A percentile compares a stretch with the other conserved stretches of the same genome.
Evolutionary conservation across 2,888 invertebrate genomes (phyloP).

Genomic region (Epinotia brunnichana): DNA sequence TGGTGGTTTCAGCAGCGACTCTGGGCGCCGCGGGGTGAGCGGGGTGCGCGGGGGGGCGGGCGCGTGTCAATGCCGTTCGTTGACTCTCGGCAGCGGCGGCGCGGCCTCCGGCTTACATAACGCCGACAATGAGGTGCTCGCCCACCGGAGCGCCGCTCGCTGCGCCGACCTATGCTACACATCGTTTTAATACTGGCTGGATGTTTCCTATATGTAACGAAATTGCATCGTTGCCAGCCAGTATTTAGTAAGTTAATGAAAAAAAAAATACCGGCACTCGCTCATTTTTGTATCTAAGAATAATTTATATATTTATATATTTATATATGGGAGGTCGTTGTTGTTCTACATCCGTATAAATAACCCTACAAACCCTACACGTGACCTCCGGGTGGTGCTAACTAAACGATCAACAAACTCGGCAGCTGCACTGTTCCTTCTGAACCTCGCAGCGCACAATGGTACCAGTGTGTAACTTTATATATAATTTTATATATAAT

Average conservation of each 20-base stretch:
- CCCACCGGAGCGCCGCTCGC: constrained; percentile 24
- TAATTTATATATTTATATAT: too few relatives aligned
- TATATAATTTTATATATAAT: not conserved
- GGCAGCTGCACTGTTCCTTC: too few relatives aligned
- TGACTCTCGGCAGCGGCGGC: constrained; percentile 79
- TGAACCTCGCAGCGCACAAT: too few relatives aligned
- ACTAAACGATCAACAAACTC: too few relatives aligned
- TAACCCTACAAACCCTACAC: too few relatives aligned
- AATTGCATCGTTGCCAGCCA: not conserved
- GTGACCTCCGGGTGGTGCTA: too few relatives aligned
- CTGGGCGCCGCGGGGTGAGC: constrained; percentile 61
- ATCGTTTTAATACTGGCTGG: constrained; percentile 3
- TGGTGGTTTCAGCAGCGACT: constrained; percentile 81
- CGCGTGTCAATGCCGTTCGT: constrained; percentile 84
- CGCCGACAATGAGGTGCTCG: constrained; percentile 73
- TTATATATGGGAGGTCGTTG: too few relatives aligned
- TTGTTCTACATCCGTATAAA: too few relatives aligned
- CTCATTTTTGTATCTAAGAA: not conserved
- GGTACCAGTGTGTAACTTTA: too few relatives aligned
- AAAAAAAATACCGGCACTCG: not conserved
- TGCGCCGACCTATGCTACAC: constrained; percentile 25
- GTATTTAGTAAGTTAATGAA: too few relatives aligned
- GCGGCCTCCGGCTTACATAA: constrained; percentile 83
- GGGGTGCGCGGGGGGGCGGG: constrained; percentile 63
- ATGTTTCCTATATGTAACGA: not conserved